Conservation (phyloP, 2,888 invertebrate genomes). For the Macrophya alboannulata region DNA sequence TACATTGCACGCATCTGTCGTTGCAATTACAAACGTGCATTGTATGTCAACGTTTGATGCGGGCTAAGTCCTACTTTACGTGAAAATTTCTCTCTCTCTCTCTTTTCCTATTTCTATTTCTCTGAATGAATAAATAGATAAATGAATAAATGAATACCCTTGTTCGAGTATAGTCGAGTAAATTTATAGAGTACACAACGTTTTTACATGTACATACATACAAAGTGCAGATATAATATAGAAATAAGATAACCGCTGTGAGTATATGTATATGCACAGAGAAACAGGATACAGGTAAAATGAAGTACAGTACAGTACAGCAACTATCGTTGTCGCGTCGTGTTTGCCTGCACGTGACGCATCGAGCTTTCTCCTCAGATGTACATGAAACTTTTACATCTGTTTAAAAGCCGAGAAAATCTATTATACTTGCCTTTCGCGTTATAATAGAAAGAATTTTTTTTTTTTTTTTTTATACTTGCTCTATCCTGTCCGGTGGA, state of each 20-base stretch:
- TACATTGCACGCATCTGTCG: background rate
- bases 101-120: background rate
- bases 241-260: background rate
- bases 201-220: background rate
- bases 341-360: conserved; percentile 51
- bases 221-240: background rate
- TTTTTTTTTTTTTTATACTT: background rate
- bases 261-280: background rate
- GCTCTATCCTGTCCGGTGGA: too few species aligned
- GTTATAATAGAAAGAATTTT: background rate
- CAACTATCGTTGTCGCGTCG: conserved; percentile 2
- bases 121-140: conserved; percentile 1
- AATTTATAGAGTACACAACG: background rate
- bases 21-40: background rate
- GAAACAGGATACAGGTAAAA: conserved; percentile 49
- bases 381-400: conserved; percentile 42
- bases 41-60: conserved; percentile 2
- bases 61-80: conserved; percentile 45
- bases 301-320: background rate
- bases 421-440: background rate
- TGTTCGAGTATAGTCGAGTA: background rate
- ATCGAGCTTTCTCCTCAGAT: conserved; percentile 44
- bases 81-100: conserved; percentile 26
- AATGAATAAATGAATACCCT: background rate
- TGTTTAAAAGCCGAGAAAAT: background rate